These are phyloP conservation scores for Poecilia wingei DNA, from an alignment of 2,797 vertebrate species.

Conservation along the genomic window DNA sequence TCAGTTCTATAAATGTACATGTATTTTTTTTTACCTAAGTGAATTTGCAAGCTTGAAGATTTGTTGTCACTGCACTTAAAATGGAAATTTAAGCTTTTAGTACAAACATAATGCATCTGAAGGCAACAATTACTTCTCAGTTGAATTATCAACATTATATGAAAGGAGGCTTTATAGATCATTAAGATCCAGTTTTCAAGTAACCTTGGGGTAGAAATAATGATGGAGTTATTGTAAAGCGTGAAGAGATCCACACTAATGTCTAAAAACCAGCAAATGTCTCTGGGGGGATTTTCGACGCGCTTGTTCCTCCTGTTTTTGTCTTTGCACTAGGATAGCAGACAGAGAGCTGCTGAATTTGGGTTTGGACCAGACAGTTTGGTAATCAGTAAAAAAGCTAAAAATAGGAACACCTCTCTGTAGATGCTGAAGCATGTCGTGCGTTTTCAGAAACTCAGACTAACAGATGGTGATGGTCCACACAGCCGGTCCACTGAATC, in stretches of 20 bases:
- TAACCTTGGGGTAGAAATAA: not conserved
- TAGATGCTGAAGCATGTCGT: conserved; percentile 54
- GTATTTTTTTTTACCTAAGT: not conserved
- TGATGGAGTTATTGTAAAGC: not conserved
- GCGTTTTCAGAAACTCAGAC: conserved; percentile 44
- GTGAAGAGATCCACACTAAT: conserved; percentile 1
- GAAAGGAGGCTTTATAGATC: not conserved
- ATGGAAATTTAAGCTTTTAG: not conserved
- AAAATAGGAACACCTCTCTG: conserved; percentile 54
- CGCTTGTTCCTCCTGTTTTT: not conserved
- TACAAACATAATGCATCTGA: not conserved
- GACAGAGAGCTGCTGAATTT: conserved; percentile 14
- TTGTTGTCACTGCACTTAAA: not conserved
- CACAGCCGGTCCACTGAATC: conserved; percentile 62
- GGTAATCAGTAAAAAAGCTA: conserved; percentile 37
- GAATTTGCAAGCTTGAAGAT: not conserved
- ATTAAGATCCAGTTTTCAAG: not conserved
- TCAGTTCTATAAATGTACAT: not conserved
- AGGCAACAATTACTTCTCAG: not conserved
- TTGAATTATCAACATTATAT: not conserved
- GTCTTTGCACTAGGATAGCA: conserved; percentile 10
- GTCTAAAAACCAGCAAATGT: conserved; percentile 11
- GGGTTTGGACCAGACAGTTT: conserved; percentile 25
- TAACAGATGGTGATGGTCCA: conserved; percentile 62
- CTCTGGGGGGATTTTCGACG: not conserved